These are phyloP conservation scores for Mimachlamys varia DNA, from an alignment of 2,888 invertebrate genomes.

Conservation along the genomic window DNA sequence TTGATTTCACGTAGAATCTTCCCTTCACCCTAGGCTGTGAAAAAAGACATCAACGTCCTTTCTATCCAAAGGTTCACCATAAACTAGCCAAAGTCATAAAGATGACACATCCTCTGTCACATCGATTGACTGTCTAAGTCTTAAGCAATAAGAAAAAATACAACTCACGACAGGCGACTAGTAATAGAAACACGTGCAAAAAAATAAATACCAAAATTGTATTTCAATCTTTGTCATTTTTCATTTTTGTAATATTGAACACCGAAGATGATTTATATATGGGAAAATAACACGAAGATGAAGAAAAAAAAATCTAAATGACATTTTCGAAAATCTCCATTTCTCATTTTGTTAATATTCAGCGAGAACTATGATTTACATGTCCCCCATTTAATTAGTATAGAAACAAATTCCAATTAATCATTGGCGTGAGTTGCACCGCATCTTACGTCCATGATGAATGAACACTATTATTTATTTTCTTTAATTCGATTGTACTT, in stretches of 20 bases:
- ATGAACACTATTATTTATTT: background rate
- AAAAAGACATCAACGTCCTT: slow-evolving; percentile 28
- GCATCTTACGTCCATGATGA: background rate
- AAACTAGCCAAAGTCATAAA: slow-evolving; percentile 45
- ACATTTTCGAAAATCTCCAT: background rate
- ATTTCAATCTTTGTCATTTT: slow-evolving; percentile 22
- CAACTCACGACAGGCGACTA: background rate
- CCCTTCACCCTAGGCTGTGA: slow-evolving; percentile 34
- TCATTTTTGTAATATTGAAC: slow-evolving; percentile 8
- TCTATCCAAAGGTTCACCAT: slow-evolving; percentile 37
- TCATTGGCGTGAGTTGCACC: background rate
- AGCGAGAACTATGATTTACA: background rate
- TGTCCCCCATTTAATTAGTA: background rate
- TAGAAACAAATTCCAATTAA: background rate
- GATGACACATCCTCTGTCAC: slow-evolving; percentile 37
- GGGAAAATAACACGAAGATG: background rate
- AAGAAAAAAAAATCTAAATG: background rate
- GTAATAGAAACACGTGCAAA: background rate
- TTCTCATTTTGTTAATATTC: slow-evolving; percentile 22
- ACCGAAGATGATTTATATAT: background rate
- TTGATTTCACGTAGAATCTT: slow-evolving; percentile 37
- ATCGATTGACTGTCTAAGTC: slow-evolving; percentile 24
- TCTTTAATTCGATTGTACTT: too few species aligned
- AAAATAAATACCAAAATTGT: slow-evolving; percentile 12
- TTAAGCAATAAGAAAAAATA: slow-evolving; percentile 26